Base-by-base conservation (phyloP, 2,888 invertebrate species). In the Pycnomerus fuliginosus region DNA sequence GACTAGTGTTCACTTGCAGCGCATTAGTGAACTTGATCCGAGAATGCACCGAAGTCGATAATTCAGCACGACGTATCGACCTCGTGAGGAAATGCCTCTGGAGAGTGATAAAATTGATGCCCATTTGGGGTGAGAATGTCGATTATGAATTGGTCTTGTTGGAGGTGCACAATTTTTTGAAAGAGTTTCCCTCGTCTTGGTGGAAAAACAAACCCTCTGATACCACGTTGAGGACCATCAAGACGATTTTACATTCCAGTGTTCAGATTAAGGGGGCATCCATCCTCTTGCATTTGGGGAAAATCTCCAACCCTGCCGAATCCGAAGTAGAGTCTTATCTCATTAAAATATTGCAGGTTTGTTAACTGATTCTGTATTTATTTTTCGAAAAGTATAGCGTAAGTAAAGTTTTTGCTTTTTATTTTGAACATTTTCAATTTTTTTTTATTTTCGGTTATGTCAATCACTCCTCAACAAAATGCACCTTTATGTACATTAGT, bases 1-100 rank as follows among this genome's bases (percentile, higher is more conserved):
- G n/a, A n/a, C n/a, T n/a, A n/a, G n/a, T n/a, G n/a, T n/a, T n/a
- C n/a, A n/a, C 33, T 50, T 37, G 25, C 13, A 93, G 95, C 69
- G 93, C 93, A 30, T 77, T 95, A 61, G 85, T 97, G 28, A 83
- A 88, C 39, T 76, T 95, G 22, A 77, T 97, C n/a, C 87, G 92
- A 64, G 92, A 93, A 47, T 86, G 85, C 15, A 86, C 94, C 34
- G 83, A 82, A 43, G 80, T 80, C 0, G 76, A 78, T 1, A 80
- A 80, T 41, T 78, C 82, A 0, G 80, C 82, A 0, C 84, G 90
- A 56, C 87, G 86, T 65, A 84, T 87, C 32, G 91, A 92, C 65
- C 73, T 92, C 28, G 81, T 90, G 1, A 88, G 92, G 81, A 92
- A 95, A 75, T 97, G 96, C 69, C 81, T 95, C 66, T 97, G 97